Percentiles rank a stretch among this genome's conserved stretches.
These are phyloP conservation scores for Epinephelus malabaricus DNA, from an alignment of 2,797 vertebrate species.

Conservation along the genomic window DNA sequence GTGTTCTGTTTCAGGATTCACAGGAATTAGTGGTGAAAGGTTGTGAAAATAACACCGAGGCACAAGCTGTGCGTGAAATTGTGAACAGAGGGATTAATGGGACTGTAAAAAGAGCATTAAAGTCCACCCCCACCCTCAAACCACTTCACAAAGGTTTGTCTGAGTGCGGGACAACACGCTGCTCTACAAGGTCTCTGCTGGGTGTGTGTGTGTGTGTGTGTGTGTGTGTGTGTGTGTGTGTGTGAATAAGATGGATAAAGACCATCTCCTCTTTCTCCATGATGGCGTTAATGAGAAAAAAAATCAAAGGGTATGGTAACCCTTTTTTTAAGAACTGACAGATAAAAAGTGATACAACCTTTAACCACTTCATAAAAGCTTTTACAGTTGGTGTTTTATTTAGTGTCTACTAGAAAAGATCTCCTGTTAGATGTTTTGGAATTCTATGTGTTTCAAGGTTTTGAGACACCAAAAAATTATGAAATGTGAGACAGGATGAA, in stretches of 20 bases:
- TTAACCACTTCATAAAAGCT: neutral
- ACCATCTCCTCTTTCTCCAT: constrained; percentile 40
- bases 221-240: constrained; percentile 21
- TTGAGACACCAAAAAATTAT: neutral
- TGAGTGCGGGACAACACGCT: constrained; percentile 42
- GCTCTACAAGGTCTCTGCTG: neutral
- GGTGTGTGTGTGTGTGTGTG: neutral
- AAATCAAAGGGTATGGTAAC: neutral
- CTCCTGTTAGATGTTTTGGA: neutral
- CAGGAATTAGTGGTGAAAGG: constrained; percentile 82
- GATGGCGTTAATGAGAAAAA: constrained; percentile 53
- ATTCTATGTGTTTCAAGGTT: neutral
- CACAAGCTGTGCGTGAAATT: constrained; percentile 86
- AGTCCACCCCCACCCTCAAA: constrained; percentile 38
- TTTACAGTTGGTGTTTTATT: neutral
- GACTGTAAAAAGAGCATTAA: constrained; percentile 84
- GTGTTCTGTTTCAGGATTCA: constrained; percentile 84
- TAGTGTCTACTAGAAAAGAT: neutral
- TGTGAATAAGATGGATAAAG: constrained; percentile 43
- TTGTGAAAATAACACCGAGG: constrained; percentile 87
- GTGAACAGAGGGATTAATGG: constrained; percentile 87
- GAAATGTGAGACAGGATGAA: neutral
- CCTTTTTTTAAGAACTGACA: constrained; percentile 2
- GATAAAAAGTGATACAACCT: neutral
- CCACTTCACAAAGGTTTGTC: constrained; percentile 67